Evolutionary conservation across 2,113 vertebrate species (phyloP), one percentile per base, ranked within the genome.

Genomic region (Procavia capensis): DNA sequence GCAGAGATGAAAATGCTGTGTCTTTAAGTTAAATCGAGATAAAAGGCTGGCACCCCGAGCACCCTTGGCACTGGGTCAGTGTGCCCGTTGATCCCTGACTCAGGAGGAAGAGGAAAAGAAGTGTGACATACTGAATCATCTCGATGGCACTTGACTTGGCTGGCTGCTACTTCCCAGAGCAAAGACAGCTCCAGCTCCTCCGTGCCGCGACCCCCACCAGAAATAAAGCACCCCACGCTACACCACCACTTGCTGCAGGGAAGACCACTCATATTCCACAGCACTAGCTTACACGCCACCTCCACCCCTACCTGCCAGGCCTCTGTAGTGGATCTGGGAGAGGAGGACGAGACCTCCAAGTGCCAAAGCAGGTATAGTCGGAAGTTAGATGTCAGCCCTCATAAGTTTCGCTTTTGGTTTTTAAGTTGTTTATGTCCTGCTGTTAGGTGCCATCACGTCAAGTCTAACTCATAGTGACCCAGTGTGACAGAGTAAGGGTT

Each of bases 61-160:
- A 9, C 70, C 72, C 47, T 27, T 57, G 34, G 39, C 27, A 2
- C 36, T 47, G 43, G 39, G 63, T 27, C 68, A 31, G 0, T 16
- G 70, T 54, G n/a, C 79, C 14, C 24, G 81, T 85, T 9, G 20
- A 82, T 90, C 68, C 87, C 92, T 98, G 97, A 96, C 90, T 97
- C 97, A 97, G 88, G 96, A 93, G 81, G 92, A 93, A 85, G 96
- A 93, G 81, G 92, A 93, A 85, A 85, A 88, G 78, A 22, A 94
- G 47, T 84, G 93, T 95, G 96, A 88, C 47, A 9, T 14, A 1
- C 3, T 90, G 96, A 97, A 34, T 96, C 97, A 96, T 25, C 45
- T 34, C n/a, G n/a, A n/a, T n/a, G n/a, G n/a, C n/a, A n/a, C n/a
- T n/a, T n/a, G n/a, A n/a, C n/a, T n/a, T n/a, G n/a, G n/a, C n/a